Percentiles rank a stretch among this genome's conserved stretches.
Conservation (phyloP, 2,113 vertebrate genomes). For the human region DNA sequence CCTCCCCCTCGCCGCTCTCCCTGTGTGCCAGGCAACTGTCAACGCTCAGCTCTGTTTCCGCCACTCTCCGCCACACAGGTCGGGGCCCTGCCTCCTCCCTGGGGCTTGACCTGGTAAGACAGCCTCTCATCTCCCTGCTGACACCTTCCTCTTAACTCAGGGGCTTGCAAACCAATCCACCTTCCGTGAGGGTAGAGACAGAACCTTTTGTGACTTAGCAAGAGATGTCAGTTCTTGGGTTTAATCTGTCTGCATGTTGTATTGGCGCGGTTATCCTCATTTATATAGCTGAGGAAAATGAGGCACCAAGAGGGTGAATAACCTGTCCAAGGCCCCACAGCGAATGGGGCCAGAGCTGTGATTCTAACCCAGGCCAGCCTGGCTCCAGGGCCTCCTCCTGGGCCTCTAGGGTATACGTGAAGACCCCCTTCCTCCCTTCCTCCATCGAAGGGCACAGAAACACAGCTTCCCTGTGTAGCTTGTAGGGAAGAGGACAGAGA, state of each 20-base stretch:
- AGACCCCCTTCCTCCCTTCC: not conserved
- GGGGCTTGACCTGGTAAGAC: not conserved
- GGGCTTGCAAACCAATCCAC: not conserved
- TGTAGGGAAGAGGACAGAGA: not conserved
- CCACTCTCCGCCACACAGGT: not conserved
- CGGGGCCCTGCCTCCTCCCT: not conserved
- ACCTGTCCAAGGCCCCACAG: not conserved
- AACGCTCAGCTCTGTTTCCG: fast-evolving
- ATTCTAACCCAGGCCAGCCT: not conserved
- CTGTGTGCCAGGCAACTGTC: not conserved
- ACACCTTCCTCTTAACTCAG: not conserved
- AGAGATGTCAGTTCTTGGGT: not conserved
- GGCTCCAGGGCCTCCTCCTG: not conserved
- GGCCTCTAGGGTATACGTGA: not conserved
- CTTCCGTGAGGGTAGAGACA: not conserved
- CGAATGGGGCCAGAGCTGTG: not conserved
- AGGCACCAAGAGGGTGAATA: not conserved
- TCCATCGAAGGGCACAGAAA: not conserved
- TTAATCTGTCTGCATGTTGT: not conserved
- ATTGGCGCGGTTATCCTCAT: not conserved
- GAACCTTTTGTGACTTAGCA: not conserved
- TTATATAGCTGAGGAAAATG: not conserved
- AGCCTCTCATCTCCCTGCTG: not conserved
- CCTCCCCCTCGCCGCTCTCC: not conserved
- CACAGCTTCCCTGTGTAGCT: not conserved